These are phyloP conservation scores for Lycia hirtaria DNA, from an alignment of 2,888 invertebrate genomes.

Conservation along the genomic window DNA sequence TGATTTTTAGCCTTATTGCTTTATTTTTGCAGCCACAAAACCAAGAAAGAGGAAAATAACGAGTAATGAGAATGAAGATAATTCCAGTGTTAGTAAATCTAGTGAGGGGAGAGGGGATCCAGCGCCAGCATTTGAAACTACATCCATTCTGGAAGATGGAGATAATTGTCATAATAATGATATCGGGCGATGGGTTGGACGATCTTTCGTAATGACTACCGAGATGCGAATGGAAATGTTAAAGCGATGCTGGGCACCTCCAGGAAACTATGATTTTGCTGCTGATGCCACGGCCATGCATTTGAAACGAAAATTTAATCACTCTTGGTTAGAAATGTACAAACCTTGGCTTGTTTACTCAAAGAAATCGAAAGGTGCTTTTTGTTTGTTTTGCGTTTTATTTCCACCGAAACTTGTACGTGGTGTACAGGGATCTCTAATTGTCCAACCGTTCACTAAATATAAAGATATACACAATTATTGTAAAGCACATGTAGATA, in stretches of 20 bases:
- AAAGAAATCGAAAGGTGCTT: slow-evolving; percentile 28
- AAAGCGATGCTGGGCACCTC: slow-evolving; percentile 12
- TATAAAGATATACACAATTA: slow-evolving; percentile 42
- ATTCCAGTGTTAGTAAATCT: background rate
- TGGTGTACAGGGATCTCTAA: slow-evolving; percentile 35
- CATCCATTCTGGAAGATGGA: slow-evolving; percentile 8
- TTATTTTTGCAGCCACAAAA: background rate
- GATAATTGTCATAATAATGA: no score
- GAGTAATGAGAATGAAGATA: slow-evolving; percentile 1
- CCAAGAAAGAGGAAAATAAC: slow-evolving; percentile 1
- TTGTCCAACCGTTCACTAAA: slow-evolving; percentile 35
- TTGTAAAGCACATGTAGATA: slow-evolving; percentile 34
- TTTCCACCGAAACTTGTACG: slow-evolving; percentile 30
- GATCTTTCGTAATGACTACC: slow-evolving; percentile 5
- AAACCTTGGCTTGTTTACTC: slow-evolving; percentile 27
- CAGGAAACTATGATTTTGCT: slow-evolving; percentile 17
- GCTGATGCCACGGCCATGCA: slow-evolving; percentile 18
- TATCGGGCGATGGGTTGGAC: no score
- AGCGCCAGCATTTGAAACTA: background rate
- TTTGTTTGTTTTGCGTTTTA: slow-evolving; percentile 29
- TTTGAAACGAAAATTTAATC: slow-evolving; percentile 30
- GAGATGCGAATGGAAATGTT: slow-evolving; percentile 13
- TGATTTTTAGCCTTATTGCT: background rate
- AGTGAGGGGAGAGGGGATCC: background rate
- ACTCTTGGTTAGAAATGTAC: slow-evolving; percentile 30